Conservation (phyloP, 2,113 vertebrate genomes). For the Onychorhynchus coronatus region DNA sequence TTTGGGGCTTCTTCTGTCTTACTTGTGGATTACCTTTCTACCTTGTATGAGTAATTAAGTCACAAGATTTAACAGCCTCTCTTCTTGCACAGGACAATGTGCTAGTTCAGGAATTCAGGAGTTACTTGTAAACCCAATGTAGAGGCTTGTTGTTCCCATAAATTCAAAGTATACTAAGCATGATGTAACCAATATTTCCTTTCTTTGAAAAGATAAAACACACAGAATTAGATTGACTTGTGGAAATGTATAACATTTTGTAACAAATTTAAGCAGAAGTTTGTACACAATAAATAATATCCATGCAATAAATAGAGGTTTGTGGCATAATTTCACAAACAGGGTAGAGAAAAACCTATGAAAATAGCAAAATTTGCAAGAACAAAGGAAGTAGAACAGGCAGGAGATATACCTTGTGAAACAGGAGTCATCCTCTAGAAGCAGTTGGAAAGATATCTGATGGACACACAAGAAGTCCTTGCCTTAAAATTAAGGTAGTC, state of each 20-base stretch:
- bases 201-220: background rate
- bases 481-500: background rate
- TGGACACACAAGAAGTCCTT: background rate
- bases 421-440: background rate
- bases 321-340: background rate
- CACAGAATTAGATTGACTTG: background rate
- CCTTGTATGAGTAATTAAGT: background rate
- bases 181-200: background rate
- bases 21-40: background rate
- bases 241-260: background rate
- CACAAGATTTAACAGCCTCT: background rate
- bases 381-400: background rate
- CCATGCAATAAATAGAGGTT: background rate
- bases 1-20: background rate
- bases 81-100: background rate
- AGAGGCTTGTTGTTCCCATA: background rate
- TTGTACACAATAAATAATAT: background rate
- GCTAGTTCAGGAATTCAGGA: background rate
- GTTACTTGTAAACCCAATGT: background rate
- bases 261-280: background rate
- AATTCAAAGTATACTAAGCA: background rate
- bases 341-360: background rate
- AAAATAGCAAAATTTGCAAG: background rate
- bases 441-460: background rate
- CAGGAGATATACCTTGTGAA: background rate